Evolutionary conservation across 2,797 vertebrate species (phyloP), one percentile per base, ranked within the genome.

Genomic region (Aotus griseimembra): DNA sequence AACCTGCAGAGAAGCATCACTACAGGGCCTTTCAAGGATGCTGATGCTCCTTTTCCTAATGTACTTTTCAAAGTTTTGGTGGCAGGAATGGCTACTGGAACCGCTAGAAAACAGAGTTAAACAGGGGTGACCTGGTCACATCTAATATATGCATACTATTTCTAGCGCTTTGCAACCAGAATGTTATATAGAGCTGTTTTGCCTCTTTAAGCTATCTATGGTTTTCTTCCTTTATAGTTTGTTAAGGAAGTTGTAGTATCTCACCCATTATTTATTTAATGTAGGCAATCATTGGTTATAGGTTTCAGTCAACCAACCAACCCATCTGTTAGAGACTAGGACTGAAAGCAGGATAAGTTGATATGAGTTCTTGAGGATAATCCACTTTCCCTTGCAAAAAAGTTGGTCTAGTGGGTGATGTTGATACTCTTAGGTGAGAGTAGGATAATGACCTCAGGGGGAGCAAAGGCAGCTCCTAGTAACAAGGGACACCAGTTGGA

Each of bases 231-330:
- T 92, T 14, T 48, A 26, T 28, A 64, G 36, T 46, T 91, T 85
- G 73, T 79, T 48, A 93, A 88, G 73, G 77, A 93, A 84, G 26
- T 88, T 88, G 9, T 76, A 39, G 13, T 52, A 85, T 96, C 41
- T 93, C 64, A 46, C 19, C 7, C 24, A 77, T 83, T 72, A n/a
- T 52, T 91, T 87, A 86, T 64, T 93, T 88, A 93, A 73, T 24
- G 76, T 14, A 48, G 20, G 26, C 30, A 50, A 33, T 82, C n/a
- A 33, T 7, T 81, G 85, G 81, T 22, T 92, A 48, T 93, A 93
- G 26, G 30, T 83, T 90, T 93, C 76, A 46, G 30, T 77, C 26
- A 90, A 52, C 14, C n/a, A 97, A 14, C 1, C 24, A 85, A 91
- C 7, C 57, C 50, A 84, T 61, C 22, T 26, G 2, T 44, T 84